These are phyloP conservation scores for Pituophis catenifer DNA, from an alignment of 2,113 vertebrate genomes.

Conservation along the genomic window DNA sequence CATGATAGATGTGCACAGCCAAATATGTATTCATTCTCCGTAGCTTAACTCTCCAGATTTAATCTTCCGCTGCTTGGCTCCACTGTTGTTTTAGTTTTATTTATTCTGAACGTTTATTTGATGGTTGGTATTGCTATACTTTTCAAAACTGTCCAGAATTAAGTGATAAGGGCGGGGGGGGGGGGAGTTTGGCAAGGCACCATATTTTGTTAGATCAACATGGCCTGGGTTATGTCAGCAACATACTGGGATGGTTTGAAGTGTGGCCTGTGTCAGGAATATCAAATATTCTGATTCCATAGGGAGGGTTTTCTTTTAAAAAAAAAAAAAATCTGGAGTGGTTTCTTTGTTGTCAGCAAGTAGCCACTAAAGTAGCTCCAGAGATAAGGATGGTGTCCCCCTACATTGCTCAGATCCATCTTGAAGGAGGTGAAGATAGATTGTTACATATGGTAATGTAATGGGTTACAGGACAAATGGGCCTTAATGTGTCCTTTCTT, in stretches of 20 bases:
- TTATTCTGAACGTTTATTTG: not conserved
- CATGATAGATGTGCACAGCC: not conserved
- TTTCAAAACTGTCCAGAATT: not conserved
- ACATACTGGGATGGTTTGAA: not conserved
- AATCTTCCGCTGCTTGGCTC: not conserved
- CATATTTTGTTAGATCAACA: not conserved
- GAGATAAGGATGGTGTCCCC: slow-evolving; percentile 43
- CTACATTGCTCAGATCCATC: slow-evolving; percentile 49
- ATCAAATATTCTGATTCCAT: slow-evolving; percentile 8
- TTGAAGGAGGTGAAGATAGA: slow-evolving; percentile 51
- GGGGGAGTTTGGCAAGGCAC: not conserved
- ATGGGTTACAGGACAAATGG: slow-evolving; percentile 20
- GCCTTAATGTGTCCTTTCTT: not conserved
- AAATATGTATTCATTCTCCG: not conserved
- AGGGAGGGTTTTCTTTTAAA: not conserved
- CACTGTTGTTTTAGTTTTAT: not conserved
- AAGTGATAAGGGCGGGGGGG: not conserved
- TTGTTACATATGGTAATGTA: slow-evolving; percentile 36
- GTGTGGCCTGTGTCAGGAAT: not conserved
- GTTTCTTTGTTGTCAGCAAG: slow-evolving; percentile 60
- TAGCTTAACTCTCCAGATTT: not conserved
- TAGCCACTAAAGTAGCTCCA: slow-evolving; percentile 38
- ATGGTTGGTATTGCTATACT: not conserved
- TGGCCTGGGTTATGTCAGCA: not conserved
- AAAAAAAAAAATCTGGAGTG: slow-evolving; percentile 40